Evolutionary conservation across 2,797 vertebrate genomes (phyloP), one percentile per base, ranked within the genome.

Genomic region (Xiphophorus birchmanni): DNA sequence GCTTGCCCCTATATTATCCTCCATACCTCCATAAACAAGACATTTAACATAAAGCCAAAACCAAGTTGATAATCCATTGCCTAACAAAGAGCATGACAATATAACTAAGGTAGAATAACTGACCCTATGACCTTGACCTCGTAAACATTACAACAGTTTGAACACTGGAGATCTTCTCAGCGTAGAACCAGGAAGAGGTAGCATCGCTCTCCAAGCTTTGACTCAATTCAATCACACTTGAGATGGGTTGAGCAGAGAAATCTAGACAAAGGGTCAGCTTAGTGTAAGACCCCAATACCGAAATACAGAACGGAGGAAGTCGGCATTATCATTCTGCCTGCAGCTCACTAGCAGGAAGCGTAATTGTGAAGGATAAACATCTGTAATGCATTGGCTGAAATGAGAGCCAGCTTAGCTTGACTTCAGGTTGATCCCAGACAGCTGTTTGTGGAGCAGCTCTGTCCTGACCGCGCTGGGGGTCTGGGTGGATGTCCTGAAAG

Each of bases 101-200:
- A 95, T 93, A 93, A 92, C 91, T 95, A 95, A 94, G 91, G 87
- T 90, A 93, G 89, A 90, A 90, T 93, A 90, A 91, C 76, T 94
- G 93, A 95, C 93, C 93, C 91, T 83, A 82, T 91, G 93, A 94
- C 94, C 93, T 95, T 96, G 95, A 95, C 94, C 94, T 95, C 95
- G 94, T 94, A 95, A 94, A 94, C 90, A 89, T 82, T 79, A 91
- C 91, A 94, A 85, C 71, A 76, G 86, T 90, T 95, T 94, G 91
- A 78, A 84, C 90, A 92, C 85, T 89, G 84, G 85, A 90, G 90
- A 92, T 91, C 85, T 94, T 89, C 81, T 88, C 32, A 69, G 54
- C 69, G 83, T 84, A 91, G 90, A 87, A 86, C 75, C 86, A 90
- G 89, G 75, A 82, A 88, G 80, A 85, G 80, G 86, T 93, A 93